Evolutionary conservation across 1,140 invertebrate genomes (phyloP).

Genomic region (Hypsibius dujardini): DNA sequence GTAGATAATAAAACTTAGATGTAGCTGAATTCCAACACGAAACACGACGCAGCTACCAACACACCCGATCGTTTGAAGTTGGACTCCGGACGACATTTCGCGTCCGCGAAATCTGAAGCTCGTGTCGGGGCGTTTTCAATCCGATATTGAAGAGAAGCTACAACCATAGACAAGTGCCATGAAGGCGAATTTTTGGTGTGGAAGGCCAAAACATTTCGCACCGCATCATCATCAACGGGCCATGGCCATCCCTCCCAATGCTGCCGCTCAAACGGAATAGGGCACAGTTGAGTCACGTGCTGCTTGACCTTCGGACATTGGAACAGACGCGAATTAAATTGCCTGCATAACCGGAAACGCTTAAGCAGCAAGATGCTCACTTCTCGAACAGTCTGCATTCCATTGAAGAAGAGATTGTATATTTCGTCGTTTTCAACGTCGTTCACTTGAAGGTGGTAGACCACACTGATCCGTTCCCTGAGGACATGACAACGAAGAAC

Average conservation of each 20-base stretch:
- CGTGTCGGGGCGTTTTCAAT: neutral
- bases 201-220: too few relatives aligned
- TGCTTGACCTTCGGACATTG: neutral
- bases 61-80: too few relatives aligned
- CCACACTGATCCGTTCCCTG: neutral
- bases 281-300: neutral
- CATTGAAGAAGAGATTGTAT: constrained; percentile 8
- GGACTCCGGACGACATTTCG: neutral
- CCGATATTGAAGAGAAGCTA: neutral
- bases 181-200: neutral
- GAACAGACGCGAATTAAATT: neutral
- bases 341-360: constrained; percentile 4
- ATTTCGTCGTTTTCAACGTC: constrained; percentile 10
- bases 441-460: neutral
- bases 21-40: too few relatives aligned
- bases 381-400: constrained; percentile 3
- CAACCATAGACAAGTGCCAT: too few relatives aligned
- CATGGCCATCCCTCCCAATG: constrained; percentile 1
- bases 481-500: too few relatives aligned
- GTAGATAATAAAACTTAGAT: too few relatives aligned
- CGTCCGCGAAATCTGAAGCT: neutral
- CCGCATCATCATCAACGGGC: neutral
- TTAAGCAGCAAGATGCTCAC: too few relatives aligned
- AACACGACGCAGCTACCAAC: too few relatives aligned
- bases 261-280: neutral